Base-by-base conservation (phyloP, 2,888 invertebrate species). In the Ormyrus labotus region DNA sequence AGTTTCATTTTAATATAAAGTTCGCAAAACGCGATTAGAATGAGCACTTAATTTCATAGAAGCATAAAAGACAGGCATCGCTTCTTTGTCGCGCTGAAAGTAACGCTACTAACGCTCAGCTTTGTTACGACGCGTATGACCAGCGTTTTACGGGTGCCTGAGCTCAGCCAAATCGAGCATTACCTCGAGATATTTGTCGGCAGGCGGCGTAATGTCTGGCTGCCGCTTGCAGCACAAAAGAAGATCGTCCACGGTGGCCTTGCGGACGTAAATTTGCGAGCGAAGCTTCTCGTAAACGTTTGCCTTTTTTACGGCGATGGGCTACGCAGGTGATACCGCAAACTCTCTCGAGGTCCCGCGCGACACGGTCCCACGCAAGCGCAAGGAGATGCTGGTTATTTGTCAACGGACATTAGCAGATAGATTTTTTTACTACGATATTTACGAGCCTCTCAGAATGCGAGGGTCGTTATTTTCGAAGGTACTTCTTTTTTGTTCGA, bases 261-360 rank as follows among this genome's bases (percentile, higher is more conserved):
- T 48, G 63, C 45, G 63, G 47, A 48, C 63, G 63, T 63, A 63
- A 63, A 63, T 63, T 63, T 63, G 63, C 48, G 63, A 48, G n/a
- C 63, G 75, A 7, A 75, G 64, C 47, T 64, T 57, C 63, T 71
- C 71, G 64, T 71, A 65, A 71, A 64, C 69, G 55, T 71, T 69
- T 64, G 45, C 47, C 78, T 53, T 71, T 64, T 71, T 78, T 78
- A 76, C 76, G 65, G 34, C 74, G 48, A 55, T 53, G 13, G 64
- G 47, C 57, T 65, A 57, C 74, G 64, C 53, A 45, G 76, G 67
- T 58, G 69, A 76, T 76, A 76, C 76, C 76, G 53, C 76, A 76
- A 45, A 75, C 63, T 48, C 48, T 48, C 48, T 48, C 45, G 34
- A 34, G 34, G 34, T 34, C 34, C 34, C 34, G 34, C 34, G 34